Conservation (phyloP, 2,888 invertebrate genomes). For the Myopa tessellatipennis region DNA sequence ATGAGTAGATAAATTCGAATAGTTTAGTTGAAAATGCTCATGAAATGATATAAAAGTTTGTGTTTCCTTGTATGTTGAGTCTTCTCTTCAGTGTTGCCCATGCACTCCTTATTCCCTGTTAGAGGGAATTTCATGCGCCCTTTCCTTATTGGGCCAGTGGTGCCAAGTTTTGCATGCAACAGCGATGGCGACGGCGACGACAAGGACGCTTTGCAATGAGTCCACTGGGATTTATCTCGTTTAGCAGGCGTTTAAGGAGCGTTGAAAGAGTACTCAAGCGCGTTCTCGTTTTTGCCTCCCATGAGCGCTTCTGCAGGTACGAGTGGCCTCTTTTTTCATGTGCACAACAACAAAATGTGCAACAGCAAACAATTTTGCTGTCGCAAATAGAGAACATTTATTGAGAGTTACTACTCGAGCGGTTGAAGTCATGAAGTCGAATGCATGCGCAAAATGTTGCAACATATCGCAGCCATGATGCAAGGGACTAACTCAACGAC, state of each 20-base stretch:
- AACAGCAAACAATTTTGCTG: too few species aligned
- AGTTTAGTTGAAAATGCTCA: too few species aligned
- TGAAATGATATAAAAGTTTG: not conserved
- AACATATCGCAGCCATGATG: not conserved
- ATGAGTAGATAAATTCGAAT: too few species aligned
- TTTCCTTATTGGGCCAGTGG: not conserved
- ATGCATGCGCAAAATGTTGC: not conserved
- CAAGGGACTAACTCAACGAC: not conserved
- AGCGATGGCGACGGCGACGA: not conserved
- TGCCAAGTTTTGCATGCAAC: slow-evolving; percentile 7
- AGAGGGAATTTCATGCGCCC: not conserved
- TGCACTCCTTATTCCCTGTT: not conserved
- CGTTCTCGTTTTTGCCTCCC: slow-evolving; percentile 26
- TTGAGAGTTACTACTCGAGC: too few species aligned
- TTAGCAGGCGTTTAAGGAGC: slow-evolving; percentile 37
- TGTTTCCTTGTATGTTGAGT: not conserved
- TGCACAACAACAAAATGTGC: not conserved
- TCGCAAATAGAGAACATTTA: too few species aligned
- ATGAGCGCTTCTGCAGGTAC: not conserved
- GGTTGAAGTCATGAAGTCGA: not conserved
- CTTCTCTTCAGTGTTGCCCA: slow-evolving; percentile 2
- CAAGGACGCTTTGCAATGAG: slow-evolving; percentile 6
- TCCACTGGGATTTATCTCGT: slow-evolving; percentile 18
- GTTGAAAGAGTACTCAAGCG: slow-evolving; percentile 40
- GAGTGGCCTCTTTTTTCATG: not conserved